Evolutionary conservation across 2,113 vertebrate genomes (phyloP), one percentile per base, ranked within the genome.

Genomic region (Anseranas semipalmata): DNA sequence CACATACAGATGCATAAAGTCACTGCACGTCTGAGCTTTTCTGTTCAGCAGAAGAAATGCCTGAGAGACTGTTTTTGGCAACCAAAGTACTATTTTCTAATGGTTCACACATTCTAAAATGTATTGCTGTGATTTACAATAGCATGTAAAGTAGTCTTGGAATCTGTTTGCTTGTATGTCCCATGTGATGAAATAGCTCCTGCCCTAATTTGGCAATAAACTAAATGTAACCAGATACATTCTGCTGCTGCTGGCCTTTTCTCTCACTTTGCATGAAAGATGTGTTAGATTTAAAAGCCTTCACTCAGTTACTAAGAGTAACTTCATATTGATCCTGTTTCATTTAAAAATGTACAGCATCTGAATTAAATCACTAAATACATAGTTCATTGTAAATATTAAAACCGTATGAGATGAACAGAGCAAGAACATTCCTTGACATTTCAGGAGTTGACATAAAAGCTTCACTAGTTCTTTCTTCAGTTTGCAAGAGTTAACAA

Each of bases 161-260:
- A 91, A 52, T 35, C 55, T 56, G 18, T 90, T 79, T 75, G 92
- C 93, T 92, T 72, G 33, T 88, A 30, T 66, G 77, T 95, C 43
- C 32, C 18, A 12, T 79, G 71, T 93, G 25, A 50, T 90, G 55
- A 72, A 85, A 71, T 37, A 93, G 88, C 65, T 81, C 74, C 86
- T 66, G 18, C 65, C 75, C 88, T 71, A 63, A 81, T 84, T 93
- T 80, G 45, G 85, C 87, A 98, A 98, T 98, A 98, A 90, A 80
- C 74, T 56, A 30, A 33, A 59, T 63, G 59, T 82, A 87, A 53
- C 70, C 46, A 58, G 45, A 43, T 43, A 20, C 53, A 56, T 94
- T 90, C 65, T 92, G 83, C 35, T 84, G 68, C 76, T 90, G 74
- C 66, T 87, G 56, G 72, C 16, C 55, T 93, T 43, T 6, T 56